phyloP scores from a whole-genome alignment of 2,113 vertebrate genomes.

The Dunckerocampus dactyliophorus region DNA sequence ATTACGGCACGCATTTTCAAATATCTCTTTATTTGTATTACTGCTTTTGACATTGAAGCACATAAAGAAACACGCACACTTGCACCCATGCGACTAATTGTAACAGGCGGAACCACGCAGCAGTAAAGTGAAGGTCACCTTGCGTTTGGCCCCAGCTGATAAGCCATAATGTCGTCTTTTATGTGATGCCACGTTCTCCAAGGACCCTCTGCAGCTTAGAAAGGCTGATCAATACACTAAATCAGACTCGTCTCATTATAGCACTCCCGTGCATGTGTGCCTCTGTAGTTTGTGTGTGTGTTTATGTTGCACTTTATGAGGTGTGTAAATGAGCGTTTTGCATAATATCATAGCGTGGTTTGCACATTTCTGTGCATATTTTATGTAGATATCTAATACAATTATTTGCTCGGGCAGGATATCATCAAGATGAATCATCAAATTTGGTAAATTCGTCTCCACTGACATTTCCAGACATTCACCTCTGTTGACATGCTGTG shows the following conservation, averaged over 20 bases:
- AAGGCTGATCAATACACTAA: slow-evolving; percentile 64
- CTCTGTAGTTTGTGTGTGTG: slow-evolving; percentile 20
- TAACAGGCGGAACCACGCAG: background rate
- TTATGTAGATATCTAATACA: slow-evolving; percentile 10
- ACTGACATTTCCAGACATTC: slow-evolving; percentile 46
- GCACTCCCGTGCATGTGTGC: slow-evolving; percentile 25
- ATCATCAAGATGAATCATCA: slow-evolving; percentile 13
- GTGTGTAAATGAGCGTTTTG: slow-evolving; percentile 7
- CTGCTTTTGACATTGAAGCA: background rate
- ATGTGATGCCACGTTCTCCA: slow-evolving; percentile 57
- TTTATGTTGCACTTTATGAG: slow-evolving; percentile 8
- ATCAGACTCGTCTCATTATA: slow-evolving; percentile 52
- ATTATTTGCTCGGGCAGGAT: slow-evolving; percentile 27
- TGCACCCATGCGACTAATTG: background rate
- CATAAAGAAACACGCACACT: background rate
- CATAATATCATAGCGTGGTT: background rate
- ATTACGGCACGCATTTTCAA: too few relatives aligned
- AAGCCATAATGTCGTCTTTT: slow-evolving; percentile 65
- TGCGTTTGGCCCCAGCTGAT: slow-evolving; percentile 60
- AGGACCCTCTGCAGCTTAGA: slow-evolving; percentile 50
- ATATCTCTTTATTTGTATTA: too few relatives aligned
- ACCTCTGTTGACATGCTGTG: slow-evolving; percentile 30
- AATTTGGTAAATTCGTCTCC: slow-evolving; percentile 35
- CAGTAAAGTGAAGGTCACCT: slow-evolving; percentile 63
- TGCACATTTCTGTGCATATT: background rate